phyloP scores from a whole-genome alignment of 2,797 vertebrate genomes.

The Manis pentadactyla region DNA sequence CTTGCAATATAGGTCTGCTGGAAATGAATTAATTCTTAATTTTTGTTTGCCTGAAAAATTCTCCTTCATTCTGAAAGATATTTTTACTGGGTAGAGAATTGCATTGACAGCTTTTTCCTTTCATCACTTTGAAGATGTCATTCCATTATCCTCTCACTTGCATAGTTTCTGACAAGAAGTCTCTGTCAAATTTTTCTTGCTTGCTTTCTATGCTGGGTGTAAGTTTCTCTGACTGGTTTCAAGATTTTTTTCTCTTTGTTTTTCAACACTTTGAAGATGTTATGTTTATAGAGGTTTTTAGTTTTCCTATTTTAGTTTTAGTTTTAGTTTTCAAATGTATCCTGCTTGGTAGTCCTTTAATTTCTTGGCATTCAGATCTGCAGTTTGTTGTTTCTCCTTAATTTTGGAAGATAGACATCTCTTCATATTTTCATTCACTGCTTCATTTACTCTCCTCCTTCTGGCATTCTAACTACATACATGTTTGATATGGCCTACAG shows the following conservation, averaged over 20 bases:
- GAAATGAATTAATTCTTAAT: slow-evolving; percentile 19
- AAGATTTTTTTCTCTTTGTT: not conserved
- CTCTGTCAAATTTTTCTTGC: not conserved
- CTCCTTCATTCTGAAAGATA: not conserved
- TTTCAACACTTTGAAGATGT: not conserved
- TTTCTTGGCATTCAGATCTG: not conserved
- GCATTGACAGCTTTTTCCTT: not conserved
- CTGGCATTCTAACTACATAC: not conserved
- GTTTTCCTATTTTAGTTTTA: not conserved
- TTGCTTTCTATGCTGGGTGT: not conserved
- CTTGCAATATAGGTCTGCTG: not conserved
- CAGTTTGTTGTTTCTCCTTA: not conserved
- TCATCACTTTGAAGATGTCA: not conserved
- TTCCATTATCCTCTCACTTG: not conserved
- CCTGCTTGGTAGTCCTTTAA: not conserved
- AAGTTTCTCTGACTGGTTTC: not conserved
- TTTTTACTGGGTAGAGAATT: not conserved
- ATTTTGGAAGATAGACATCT: not conserved
- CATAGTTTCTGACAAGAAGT: not conserved
- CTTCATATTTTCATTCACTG: not conserved
- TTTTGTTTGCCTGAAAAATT: slow-evolving; percentile 31
- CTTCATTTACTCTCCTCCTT: not conserved
- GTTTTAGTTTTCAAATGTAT: not conserved
- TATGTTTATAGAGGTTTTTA: not conserved
- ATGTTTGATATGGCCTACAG: not conserved